Percentiles rank a stretch among this genome's conserved stretches.
phyloP scores from a whole-genome alignment of 2,888 invertebrate species.

The Eupithecia pulchellata region DNA sequence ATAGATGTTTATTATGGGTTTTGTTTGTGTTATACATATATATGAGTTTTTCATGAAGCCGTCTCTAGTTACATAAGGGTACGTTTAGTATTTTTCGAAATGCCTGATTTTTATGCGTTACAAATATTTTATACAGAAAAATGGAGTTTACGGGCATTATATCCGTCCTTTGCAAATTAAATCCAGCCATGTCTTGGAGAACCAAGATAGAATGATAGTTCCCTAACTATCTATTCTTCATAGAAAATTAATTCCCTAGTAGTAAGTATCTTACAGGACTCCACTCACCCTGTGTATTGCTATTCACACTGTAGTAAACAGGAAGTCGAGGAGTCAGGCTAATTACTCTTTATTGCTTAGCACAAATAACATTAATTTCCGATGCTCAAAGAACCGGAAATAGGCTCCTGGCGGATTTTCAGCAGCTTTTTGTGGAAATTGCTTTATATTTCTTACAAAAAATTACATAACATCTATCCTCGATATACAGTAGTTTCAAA shows the following conservation, averaged over 20 bases:
- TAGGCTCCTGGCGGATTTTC: conserved; percentile 27
- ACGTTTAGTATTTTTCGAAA: neutral
- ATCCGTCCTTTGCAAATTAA: neutral
- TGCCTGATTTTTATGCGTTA: neutral
- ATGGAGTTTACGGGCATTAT: neutral
- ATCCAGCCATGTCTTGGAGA: no score
- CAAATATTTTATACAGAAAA: neutral
- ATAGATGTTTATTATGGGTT: conserved; percentile 21
- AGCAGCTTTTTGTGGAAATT: conserved; percentile 5
- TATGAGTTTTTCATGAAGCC: neutral
- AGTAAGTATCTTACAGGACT: neutral
- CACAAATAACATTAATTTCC: conserved; percentile 42
- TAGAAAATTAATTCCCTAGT: neutral
- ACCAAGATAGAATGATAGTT: no score
- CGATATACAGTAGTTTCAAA: neutral
- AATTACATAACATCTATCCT: neutral
- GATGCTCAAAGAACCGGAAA: conserved; percentile 43
- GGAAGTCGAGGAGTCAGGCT: conserved; percentile 35
- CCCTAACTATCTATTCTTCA: neutral
- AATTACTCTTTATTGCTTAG: conserved; percentile 44
- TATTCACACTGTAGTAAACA: conserved; percentile 32
- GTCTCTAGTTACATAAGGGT: neutral
- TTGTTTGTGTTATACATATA: neutral
- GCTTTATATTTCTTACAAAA: neutral
- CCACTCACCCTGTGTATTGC: neutral